A percentile compares a stretch with the other conserved stretches of the same genome.
These are phyloP conservation scores for Centrocercus urophasianus DNA, from an alignment of 2,113 vertebrate species.

Conservation along the genomic window DNA sequence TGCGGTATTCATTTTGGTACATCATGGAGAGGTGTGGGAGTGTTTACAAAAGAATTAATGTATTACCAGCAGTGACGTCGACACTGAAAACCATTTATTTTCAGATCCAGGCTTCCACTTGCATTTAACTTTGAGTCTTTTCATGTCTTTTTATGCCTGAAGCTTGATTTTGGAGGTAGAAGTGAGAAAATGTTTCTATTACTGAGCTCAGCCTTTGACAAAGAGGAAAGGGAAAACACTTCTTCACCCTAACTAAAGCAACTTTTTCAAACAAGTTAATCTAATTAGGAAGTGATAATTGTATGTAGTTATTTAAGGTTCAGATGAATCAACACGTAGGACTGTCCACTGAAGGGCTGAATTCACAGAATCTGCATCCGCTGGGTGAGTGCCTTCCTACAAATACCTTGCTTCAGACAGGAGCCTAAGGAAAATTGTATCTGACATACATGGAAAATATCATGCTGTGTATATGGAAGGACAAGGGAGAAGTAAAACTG, in stretches of 20 bases:
- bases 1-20: background rate
- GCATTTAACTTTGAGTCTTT: background rate
- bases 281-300: background rate
- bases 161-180: background rate
- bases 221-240: background rate
- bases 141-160: background rate
- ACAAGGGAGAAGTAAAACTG: background rate
- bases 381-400: background rate
- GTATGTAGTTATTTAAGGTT: background rate
- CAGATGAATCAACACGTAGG: background rate
- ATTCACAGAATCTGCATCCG: background rate
- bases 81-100: background rate
- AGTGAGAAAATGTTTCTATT: background rate
- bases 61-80: background rate
- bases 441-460: background rate
- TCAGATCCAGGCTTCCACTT: background rate
- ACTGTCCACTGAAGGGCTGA: background rate
- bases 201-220: background rate
- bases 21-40: background rate
- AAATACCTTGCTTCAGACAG: background rate
- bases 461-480: background rate
- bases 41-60: background rate
- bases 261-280: background rate
- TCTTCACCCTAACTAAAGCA: background rate
- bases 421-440: background rate